Evolutionary conservation across 1,140 invertebrate species (phyloP).

Genomic region (Drosophila arawakana): DNA sequence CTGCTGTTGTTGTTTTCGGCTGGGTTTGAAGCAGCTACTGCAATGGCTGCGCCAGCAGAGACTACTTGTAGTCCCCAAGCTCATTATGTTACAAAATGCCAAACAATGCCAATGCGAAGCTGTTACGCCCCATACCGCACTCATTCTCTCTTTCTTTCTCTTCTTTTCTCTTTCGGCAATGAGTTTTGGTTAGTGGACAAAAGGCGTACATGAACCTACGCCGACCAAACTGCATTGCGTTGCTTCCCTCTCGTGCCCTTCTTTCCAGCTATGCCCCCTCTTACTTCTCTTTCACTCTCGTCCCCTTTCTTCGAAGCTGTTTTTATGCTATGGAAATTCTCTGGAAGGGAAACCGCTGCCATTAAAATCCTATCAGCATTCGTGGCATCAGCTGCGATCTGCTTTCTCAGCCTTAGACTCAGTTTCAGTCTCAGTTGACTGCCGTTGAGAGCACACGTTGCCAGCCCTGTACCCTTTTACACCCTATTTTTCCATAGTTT

Average conservation of each 20-base stretch:
- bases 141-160: constrained; percentile 19
- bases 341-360: constrained; percentile 56
- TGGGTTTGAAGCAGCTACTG: constrained; percentile 54
- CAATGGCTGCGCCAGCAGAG: constrained; percentile 44
- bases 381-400: constrained; percentile 75
- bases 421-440: constrained; percentile 8
- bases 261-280: no score
- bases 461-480: not conserved
- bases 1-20: constrained; percentile 31
- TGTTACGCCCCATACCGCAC: constrained; percentile 11
- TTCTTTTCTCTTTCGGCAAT: constrained; percentile 48
- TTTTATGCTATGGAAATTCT: constrained; percentile 38
- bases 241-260: constrained; percentile 25
- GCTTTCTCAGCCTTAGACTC: constrained; percentile 18
- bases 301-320: constrained; percentile 21
- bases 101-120: constrained; percentile 73
- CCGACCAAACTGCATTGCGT: constrained; percentile 60
- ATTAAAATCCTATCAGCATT: constrained; percentile 77
- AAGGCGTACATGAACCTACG: constrained; percentile 67
- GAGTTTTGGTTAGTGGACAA: constrained; percentile 74
- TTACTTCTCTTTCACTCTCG: no score
- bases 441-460: constrained; percentile 10
- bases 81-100: constrained; percentile 83
- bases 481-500: constrained; percentile 21
- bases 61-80: constrained; percentile 80